phyloP scores from a whole-genome alignment of 2,797 vertebrate species.

The Lepus oiostolus region DNA sequence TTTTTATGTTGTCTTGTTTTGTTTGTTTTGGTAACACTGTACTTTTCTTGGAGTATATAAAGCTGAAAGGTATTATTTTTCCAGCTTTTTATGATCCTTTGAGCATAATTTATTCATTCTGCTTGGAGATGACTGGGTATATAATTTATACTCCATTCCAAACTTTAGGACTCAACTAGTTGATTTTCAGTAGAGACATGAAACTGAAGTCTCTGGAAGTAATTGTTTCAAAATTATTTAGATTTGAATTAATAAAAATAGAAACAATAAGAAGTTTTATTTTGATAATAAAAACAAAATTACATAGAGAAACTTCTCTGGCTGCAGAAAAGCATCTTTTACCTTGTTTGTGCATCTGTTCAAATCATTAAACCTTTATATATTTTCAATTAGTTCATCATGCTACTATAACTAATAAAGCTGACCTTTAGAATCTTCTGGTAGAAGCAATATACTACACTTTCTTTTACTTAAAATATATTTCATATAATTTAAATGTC shows the following conservation, averaged over 20 bases:
- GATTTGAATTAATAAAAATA: background rate
- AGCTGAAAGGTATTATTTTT: background rate
- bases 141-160: background rate
- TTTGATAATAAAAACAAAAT: background rate
- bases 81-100: background rate
- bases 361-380: background rate
- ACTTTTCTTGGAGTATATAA: background rate
- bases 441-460: background rate
- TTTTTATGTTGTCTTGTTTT: background rate
- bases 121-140: background rate
- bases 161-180: background rate
- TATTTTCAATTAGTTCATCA: background rate
- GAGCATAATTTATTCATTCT: background rate
- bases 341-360: background rate
- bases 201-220: background rate
- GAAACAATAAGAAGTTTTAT: background rate
- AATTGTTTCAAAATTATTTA: background rate
- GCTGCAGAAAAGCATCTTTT: background rate
- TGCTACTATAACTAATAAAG: background rate
- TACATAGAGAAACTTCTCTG: background rate
- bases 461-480: background rate
- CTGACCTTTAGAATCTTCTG: background rate
- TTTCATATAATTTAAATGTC: background rate
- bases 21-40: background rate
- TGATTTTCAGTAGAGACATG: background rate